Evolutionary conservation across 2,888 invertebrate genomes (phyloP), one percentile per base, ranked within the genome.

Genomic region (Agrochola lychnidis): DNA sequence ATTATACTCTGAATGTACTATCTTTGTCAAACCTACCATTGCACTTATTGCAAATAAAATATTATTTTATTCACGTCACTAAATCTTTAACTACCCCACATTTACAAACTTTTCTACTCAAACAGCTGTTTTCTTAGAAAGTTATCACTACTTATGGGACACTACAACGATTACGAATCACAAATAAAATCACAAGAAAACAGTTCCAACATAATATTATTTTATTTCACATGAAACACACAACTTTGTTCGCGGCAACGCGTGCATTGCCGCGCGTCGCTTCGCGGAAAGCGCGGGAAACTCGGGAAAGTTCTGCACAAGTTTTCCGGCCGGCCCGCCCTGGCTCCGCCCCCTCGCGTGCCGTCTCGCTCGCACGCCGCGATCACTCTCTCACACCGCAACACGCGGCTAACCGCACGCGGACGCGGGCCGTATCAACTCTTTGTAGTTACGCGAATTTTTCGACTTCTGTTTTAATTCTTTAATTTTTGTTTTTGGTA

Each of bases 201-300:
- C 12, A 25, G 10, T 68, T 25, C 5, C 1, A 73, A 42, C 2
- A 70, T 45, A 40, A 62, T 63, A 81, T 77, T 68, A 74, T 76
- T 82, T 40, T 7, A 61, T 62, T 53, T 25, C 22, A 75, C 59
- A 42, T 19, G 5, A 64, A 67, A 51, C n/a, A n/a, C 76, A 59
- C 42, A 82, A 69, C 48, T 73, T 76, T 19, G 4, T 10, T 53
- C 12, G 3, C 4, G 19, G 16, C 71, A 42, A 70, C 76, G 67
- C 64, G 76, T 73, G 70, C 72, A 76, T 69, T 71, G 72, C 70
- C 80, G 84, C 80, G 76, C 81, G 70, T 71, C 80, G 71, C 79
- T 81, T 82, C 88, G 88, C 85, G 91, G 83, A 94, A 94, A 94
- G 93, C 95, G 95, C 95, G 95, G 95, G 95, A 96, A 96, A 96